phyloP scores from a whole-genome alignment of 2,888 invertebrate species.

The Diarsia dahlii region DNA sequence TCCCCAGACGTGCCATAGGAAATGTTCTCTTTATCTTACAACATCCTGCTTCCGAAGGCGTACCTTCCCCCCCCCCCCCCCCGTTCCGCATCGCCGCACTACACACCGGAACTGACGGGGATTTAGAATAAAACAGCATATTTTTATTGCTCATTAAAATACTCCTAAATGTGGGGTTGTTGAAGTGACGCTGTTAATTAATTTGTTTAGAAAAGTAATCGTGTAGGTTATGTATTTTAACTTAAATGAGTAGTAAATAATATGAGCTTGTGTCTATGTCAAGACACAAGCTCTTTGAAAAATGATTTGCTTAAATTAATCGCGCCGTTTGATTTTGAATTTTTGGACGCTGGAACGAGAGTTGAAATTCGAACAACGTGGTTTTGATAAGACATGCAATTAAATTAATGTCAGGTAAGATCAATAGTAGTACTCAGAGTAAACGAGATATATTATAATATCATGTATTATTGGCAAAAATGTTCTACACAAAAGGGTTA shows the following conservation, averaged over 20 bases:
- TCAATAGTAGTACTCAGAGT: background rate
- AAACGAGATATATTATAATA: background rate
- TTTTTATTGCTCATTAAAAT: slow-evolving; percentile 69
- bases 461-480: background rate
- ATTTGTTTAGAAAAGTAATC: background rate
- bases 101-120: slow-evolving; percentile 84
- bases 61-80: slow-evolving; percentile 81
- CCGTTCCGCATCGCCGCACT: slow-evolving; percentile 83
- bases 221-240: background rate
- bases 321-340: background rate
- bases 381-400: background rate
- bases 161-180: slow-evolving; percentile 35
- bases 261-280: background rate
- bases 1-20: slow-evolving; percentile 88
- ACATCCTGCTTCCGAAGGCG: slow-evolving; percentile 88
- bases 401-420: background rate
- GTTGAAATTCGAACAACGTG: background rate
- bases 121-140: slow-evolving; percentile 81
- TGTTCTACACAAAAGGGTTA: background rate
- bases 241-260: background rate
- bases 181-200: background rate
- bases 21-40: slow-evolving; percentile 90
- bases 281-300: too few relatives aligned
- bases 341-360: background rate
- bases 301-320: too few relatives aligned